phyloP scores from a whole-genome alignment of 1,140 invertebrate species.

The Lordiphosa collinella region DNA sequence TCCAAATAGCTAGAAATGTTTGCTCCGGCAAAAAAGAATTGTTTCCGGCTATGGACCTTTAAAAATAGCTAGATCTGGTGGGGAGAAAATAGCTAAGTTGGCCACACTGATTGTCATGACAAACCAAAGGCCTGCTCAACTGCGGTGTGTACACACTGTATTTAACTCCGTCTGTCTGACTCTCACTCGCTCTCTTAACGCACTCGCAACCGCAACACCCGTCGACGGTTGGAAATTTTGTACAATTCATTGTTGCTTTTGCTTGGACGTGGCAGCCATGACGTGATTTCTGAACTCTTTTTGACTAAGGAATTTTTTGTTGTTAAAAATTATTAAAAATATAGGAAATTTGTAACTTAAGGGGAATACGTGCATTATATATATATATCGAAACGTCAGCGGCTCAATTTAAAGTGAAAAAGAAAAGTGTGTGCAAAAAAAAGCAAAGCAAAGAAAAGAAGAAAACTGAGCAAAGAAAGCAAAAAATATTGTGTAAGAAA shows the following conservation, averaged over 20 bases:
- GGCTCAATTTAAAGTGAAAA: constrained; percentile 66
- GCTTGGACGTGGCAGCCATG: constrained; percentile 80
- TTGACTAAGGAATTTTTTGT: constrained; percentile 31
- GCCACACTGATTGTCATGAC: no score
- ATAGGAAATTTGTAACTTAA: constrained; percentile 57
- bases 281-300: constrained; percentile 73
- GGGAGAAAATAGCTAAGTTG: no score
- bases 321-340: constrained; percentile 68
- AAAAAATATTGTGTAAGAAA: constrained; percentile 69
- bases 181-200: constrained; percentile 39
- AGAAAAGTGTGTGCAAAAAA: constrained; percentile 50
- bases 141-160: constrained; percentile 38
- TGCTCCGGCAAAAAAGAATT: no score
- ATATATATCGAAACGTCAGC: constrained; percentile 35
- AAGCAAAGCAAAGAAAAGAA: constrained; percentile 27
- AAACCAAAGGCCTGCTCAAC: no score
- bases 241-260: constrained; percentile 79
- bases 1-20: no score
- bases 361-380: constrained; percentile 68
- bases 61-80: no score
- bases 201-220: constrained; percentile 46
- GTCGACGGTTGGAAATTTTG: constrained; percentile 26
- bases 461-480: constrained; percentile 32
- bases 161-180: neutral
- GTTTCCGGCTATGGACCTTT: no score